phyloP scores from a whole-genome alignment of 2,797 vertebrate genomes.

The Gymnocypris eckloni region DNA sequence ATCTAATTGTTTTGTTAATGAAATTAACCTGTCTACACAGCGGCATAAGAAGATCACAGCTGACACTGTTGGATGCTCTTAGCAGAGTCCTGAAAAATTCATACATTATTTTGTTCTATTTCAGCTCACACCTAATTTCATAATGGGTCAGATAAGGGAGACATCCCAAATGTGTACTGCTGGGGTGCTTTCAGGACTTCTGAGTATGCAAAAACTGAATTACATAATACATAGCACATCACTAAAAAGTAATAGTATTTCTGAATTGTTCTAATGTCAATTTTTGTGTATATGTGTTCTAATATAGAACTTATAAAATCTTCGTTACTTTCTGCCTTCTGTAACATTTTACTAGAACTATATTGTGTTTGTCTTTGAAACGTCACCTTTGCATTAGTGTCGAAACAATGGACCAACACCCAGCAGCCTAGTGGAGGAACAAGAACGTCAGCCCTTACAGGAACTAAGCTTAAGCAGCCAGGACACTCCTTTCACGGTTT shows the following conservation, averaged over 20 bases:
- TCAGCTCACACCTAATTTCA: neutral
- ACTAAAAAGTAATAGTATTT: neutral
- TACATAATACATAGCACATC: neutral
- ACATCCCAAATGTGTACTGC: neutral
- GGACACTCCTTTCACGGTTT: constrained; percentile 33
- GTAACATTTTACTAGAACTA: neutral
- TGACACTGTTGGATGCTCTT: neutral
- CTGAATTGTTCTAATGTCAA: neutral
- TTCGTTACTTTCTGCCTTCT: neutral
- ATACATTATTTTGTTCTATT: neutral
- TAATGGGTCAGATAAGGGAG: neutral
- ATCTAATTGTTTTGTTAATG: neutral
- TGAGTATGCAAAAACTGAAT: neutral
- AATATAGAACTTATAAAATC: neutral
- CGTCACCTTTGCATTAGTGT: constrained; percentile 21
- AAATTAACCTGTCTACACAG: neutral
- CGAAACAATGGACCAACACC: constrained; percentile 67
- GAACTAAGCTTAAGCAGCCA: constrained; percentile 15
- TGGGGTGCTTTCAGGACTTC: neutral
- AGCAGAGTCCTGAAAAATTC: constrained; percentile 1
- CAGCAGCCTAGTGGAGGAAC: constrained; percentile 62
- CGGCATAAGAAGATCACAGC: neutral
- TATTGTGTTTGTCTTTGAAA: constrained; percentile 23
- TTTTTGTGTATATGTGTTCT: neutral
- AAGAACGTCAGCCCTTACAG: constrained; percentile 58